These are phyloP conservation scores for Dolichomitus sp. DNA, from an alignment of 2,888 invertebrate species.

Conservation along the genomic window DNA sequence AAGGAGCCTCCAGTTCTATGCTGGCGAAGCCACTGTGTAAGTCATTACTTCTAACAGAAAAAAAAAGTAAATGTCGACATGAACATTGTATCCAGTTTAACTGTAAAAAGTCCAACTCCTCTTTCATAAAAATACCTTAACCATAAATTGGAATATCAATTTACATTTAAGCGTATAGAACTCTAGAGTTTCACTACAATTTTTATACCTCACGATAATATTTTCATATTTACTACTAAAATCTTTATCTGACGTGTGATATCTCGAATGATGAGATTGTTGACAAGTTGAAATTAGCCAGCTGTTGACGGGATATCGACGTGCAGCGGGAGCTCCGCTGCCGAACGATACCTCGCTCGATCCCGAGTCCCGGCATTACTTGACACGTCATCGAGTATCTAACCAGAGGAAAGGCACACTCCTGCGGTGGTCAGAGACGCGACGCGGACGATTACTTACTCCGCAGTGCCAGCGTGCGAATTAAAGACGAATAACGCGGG, in stretches of 20 bases:
- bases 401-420: conserved; percentile 68
- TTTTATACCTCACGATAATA: neutral
- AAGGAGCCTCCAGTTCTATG: conserved; percentile 81
- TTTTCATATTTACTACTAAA: neutral
- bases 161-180: no score
- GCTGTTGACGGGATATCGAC: neutral
- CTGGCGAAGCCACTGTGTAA: conserved; percentile 81
- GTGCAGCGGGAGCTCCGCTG: conserved; percentile 24
- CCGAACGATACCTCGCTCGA: conserved; percentile 49
- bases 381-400: conserved; percentile 71
- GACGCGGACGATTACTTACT: conserved; percentile 77
- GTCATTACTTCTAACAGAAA: conserved; percentile 56
- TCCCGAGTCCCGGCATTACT: conserved; percentile 62
- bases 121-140: neutral
- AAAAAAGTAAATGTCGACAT: neutral
- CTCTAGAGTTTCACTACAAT: no score
- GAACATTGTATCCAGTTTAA: neutral
- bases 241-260: neutral
- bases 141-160: no score
- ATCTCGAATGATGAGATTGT: neutral
- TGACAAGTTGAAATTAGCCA: conserved; percentile 37
- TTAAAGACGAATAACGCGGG: conserved; percentile 82
- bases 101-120: neutral
- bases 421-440: conserved; percentile 78
- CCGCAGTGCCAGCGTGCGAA: conserved; percentile 73